phyloP scores from a whole-genome alignment of 35 echinoderm and acorn worm species.

The Hemicentrotus pulcherrimus region DNA sequence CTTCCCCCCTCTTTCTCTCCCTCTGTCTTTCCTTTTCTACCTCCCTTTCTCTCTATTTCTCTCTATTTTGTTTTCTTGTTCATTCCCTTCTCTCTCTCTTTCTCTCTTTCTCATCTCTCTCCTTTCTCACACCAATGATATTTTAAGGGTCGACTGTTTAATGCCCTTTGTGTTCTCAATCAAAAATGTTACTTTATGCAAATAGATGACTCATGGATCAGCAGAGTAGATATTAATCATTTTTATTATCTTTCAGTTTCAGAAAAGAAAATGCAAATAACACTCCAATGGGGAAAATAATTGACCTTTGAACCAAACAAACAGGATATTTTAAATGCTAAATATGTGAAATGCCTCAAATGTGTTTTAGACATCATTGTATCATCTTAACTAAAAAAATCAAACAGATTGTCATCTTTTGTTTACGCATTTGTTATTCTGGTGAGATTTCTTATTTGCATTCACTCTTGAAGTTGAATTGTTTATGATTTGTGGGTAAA shows the following conservation, averaged over 20 bases:
- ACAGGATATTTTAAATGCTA: not conserved
- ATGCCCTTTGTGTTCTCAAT: too few relatives aligned
- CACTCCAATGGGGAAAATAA: not conserved
- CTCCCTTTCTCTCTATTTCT: not conserved
- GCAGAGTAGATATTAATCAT: too few relatives aligned
- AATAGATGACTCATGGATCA: too few relatives aligned
- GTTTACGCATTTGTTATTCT: not conserved
- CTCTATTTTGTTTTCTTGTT: not conserved
- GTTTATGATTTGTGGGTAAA: not conserved
- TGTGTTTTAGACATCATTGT: not conserved
- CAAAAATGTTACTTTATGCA: too few relatives aligned
- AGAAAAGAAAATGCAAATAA: not conserved
- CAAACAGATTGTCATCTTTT: not conserved
- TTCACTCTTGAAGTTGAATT: not conserved
- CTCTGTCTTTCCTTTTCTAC: not conserved
- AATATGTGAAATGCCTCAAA: not conserved
- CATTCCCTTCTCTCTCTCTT: not conserved
- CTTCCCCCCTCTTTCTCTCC: too few relatives aligned
- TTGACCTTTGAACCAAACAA: not conserved
- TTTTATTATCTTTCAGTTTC: too few relatives aligned
- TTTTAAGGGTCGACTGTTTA: too few relatives aligned
- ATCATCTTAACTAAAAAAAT: not conserved
- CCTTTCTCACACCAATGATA: too few relatives aligned
- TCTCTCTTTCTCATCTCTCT: not conserved
- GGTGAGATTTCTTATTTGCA: not conserved